phyloP scores from a whole-genome alignment of 2,113 vertebrate genomes.

The Chaenocephalus aceratus region DNA sequence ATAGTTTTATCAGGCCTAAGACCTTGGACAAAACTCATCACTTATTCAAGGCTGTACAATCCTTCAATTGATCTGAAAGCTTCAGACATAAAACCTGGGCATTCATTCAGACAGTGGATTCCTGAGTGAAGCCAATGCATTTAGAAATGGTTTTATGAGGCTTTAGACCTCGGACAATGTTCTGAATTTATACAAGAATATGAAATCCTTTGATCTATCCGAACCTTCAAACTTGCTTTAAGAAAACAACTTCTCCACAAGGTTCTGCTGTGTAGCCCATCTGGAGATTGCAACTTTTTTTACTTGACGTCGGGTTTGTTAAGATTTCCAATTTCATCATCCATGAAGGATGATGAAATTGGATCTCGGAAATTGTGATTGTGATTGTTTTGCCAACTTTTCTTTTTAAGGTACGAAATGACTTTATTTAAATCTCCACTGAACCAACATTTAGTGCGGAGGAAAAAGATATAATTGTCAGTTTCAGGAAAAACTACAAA shows the following conservation, averaged over 20 bases:
- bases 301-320: background rate
- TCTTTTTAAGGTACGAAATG: too few species aligned
- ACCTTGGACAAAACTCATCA: background rate
- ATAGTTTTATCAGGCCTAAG: background rate
- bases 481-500: background rate
- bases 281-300: background rate
- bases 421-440: background rate
- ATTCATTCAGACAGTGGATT: background rate
- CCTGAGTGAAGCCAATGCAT: too few species aligned
- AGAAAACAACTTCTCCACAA: background rate
- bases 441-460: background rate
- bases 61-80: background rate
- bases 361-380: too few species aligned
- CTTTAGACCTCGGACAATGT: too few species aligned
- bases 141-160: too few species aligned
- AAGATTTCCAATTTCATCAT: too few species aligned
- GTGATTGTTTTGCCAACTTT: too few species aligned
- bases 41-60: background rate
- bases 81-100: background rate
- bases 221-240: too few species aligned
- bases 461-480: background rate
- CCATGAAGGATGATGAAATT: too few species aligned
- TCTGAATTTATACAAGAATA: too few species aligned
- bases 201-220: too few species aligned
- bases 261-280: background rate